phyloP scores from a whole-genome alignment of 2,113 vertebrate genomes.

The Phodopus roborovskii region DNA sequence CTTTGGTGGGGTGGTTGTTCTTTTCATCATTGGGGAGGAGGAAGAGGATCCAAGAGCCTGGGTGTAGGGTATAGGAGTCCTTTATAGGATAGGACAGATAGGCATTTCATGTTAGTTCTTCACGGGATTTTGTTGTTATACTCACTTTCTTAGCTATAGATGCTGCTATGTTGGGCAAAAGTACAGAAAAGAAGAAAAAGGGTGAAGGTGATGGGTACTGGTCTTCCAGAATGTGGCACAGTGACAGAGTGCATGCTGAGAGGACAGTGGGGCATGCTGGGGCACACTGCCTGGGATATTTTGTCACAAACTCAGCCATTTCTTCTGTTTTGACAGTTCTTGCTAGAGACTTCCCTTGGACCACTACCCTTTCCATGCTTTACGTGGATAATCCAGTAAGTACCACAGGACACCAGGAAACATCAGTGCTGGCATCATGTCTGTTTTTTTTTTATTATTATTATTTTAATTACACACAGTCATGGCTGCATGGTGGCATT shows the following conservation, averaged over 20 bases:
- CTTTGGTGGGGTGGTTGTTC: neutral
- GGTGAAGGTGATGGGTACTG: too few relatives aligned
- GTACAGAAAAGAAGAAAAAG: neutral
- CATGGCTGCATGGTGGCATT: neutral
- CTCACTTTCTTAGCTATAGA: neutral
- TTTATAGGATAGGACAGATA: neutral
- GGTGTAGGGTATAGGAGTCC: neutral
- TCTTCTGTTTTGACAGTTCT: conserved; percentile 80
- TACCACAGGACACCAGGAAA: accelerated
- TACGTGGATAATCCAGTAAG: conserved; percentile 90
- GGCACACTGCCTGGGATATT: neutral
- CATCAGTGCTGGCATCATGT: neutral
- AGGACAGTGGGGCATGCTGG: neutral
- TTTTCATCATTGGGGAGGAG: neutral
- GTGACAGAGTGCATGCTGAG: neutral
- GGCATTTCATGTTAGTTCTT: neutral
- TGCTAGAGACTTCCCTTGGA: conserved; percentile 88
- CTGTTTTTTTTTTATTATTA: neutral
- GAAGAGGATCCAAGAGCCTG: neutral
- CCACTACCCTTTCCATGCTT: conserved; percentile 89
- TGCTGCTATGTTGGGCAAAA: neutral
- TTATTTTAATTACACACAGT: neutral
- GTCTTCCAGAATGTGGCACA: accelerated
- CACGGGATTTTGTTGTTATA: neutral
- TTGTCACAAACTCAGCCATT: neutral